These are phyloP conservation scores for Pelagia noctiluca DNA, from an alignment of 30 jellyfish, hydroid and myxozoan genomes.

Conservation along the genomic window DNA sequence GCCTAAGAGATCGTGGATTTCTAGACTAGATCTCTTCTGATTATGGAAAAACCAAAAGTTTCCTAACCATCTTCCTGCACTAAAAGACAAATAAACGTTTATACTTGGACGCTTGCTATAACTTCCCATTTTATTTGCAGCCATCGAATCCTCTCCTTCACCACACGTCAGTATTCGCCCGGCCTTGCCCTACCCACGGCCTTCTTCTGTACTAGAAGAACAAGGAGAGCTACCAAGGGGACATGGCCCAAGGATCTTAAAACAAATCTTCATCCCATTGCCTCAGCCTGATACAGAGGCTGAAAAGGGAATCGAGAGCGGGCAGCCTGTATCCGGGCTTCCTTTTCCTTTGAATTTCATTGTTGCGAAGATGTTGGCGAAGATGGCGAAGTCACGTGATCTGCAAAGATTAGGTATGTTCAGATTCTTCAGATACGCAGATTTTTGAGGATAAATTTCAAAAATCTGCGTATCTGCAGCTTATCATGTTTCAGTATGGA, in stretches of 20 bases:
- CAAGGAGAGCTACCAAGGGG: neutral
- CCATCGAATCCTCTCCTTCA: neutral
- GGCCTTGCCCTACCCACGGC: slow-evolving; percentile 26
- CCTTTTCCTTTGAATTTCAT: slow-evolving; percentile 83
- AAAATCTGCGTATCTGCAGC: too few relatives aligned
- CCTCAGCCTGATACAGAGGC: slow-evolving; percentile 91
- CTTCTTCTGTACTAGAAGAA: neutral
- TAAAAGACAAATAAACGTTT: too few relatives aligned
- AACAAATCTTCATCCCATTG: slow-evolving; percentile 88
- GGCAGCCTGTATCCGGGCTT: slow-evolving; percentile 78
- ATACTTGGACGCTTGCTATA: too few relatives aligned
- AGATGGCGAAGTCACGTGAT: slow-evolving; percentile 59
- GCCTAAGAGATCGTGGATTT: too few relatives aligned
- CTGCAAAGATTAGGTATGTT: neutral
- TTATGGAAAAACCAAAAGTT: too few relatives aligned
- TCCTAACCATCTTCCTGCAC: too few relatives aligned
- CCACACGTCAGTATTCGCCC: slow-evolving; percentile 4
- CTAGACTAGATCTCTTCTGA: too few relatives aligned
- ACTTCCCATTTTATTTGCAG: too few relatives aligned
- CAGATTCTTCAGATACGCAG: too few relatives aligned
- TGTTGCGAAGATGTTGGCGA: slow-evolving; percentile 62
- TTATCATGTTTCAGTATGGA: too few relatives aligned
- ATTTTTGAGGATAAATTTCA: too few relatives aligned
- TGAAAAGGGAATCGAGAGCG: slow-evolving; percentile 80
- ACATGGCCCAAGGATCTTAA: slow-evolving; percentile 50